Conservation (phyloP, 2,888 invertebrate genomes). For the Tetragonisca angustula region DNA sequence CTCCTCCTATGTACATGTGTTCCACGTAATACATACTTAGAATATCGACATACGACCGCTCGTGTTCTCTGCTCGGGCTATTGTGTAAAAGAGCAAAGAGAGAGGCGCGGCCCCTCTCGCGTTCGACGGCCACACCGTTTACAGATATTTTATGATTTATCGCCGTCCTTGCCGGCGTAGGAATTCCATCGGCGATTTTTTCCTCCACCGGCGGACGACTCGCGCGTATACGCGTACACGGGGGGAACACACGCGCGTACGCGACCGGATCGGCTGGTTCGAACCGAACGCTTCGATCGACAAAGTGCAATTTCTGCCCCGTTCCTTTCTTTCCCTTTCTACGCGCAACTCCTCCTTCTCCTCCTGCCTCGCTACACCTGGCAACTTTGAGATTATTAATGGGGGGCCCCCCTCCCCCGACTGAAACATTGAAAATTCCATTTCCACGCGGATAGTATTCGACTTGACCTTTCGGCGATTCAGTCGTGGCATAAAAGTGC, state of each 20-base stretch:
- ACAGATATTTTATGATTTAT: constrained; percentile 69
- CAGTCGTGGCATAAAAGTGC: constrained; percentile 5
- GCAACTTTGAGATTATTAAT: constrained; percentile 4
- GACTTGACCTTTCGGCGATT: constrained; percentile 18
- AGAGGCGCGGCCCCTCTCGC: constrained; percentile 37
- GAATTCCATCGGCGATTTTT: constrained; percentile 62
- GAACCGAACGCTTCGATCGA: constrained; percentile 26
- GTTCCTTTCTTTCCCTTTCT: constrained; percentile 25
- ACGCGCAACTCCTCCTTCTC: neutral
- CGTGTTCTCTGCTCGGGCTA: constrained; percentile 49
- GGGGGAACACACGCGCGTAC: neutral
- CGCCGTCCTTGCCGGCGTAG: constrained; percentile 64
- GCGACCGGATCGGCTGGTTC: constrained; percentile 50
- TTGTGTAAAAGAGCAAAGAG: constrained; percentile 54
- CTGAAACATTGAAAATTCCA: constrained; percentile 18
- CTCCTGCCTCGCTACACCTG: neutral
- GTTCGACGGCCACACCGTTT: constrained; percentile 56
- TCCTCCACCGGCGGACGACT: neutral
- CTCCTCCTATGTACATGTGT: constrained; percentile 42
- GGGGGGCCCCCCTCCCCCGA: neutral
- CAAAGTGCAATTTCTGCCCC: constrained; percentile 20
- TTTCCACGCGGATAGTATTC: constrained; percentile 22
- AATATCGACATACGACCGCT: constrained; percentile 58
- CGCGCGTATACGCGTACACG: neutral
- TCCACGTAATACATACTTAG: constrained; percentile 58